These are phyloP conservation scores for Stichodactyla mertensii DNA, from an alignment of 64 coral and sea anemone genomes.

Conservation along the genomic window DNA sequence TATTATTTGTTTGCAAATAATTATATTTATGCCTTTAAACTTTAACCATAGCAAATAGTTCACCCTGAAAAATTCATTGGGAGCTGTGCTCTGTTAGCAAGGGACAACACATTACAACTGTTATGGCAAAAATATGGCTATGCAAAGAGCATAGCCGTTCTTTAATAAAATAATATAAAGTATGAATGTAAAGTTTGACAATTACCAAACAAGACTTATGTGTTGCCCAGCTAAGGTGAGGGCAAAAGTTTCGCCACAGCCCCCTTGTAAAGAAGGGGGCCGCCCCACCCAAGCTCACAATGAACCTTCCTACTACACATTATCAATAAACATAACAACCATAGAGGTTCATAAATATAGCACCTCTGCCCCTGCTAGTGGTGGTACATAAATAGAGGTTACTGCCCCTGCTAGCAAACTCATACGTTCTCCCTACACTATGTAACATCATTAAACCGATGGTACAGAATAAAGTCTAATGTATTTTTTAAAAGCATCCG, in stretches of 20 bases:
- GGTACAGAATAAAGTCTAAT: slow-evolving; percentile 18
- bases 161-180: too few relatives aligned
- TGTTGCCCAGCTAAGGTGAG: slow-evolving; percentile 22
- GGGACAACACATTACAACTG: too few relatives aligned
- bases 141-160: too few relatives aligned
- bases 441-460: not conserved
- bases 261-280: not conserved
- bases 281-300: slow-evolving; percentile 9
- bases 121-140: too few relatives aligned
- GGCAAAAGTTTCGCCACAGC: not conserved
- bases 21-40: too few relatives aligned
- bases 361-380: not conserved
- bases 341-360: not conserved
- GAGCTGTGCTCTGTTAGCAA: too few relatives aligned
- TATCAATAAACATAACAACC: not conserved
- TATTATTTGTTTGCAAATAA: too few relatives aligned
- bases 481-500: slow-evolving; percentile 37
- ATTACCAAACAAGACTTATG: not conserved
- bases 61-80: too few relatives aligned
- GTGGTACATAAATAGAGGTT: not conserved
- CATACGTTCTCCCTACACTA: not conserved
- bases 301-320: not conserved
- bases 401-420: slow-evolving; percentile 18
- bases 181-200: too few relatives aligned
- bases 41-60: too few relatives aligned